These are phyloP conservation scores for Elachura formosa DNA, from an alignment of 2,113 vertebrate species.

Conservation along the genomic window DNA sequence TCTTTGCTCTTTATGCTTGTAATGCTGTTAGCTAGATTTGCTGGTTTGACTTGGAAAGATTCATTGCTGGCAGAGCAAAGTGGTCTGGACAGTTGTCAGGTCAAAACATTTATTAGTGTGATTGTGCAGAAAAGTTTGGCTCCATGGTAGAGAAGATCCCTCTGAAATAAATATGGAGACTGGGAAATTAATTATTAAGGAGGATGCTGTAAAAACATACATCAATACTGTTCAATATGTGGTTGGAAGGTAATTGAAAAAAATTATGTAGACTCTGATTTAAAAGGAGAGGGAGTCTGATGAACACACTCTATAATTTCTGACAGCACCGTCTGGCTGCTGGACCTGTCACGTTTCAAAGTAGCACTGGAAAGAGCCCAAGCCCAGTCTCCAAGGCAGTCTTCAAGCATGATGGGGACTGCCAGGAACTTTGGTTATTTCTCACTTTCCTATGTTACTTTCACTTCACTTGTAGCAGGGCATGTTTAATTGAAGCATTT, in stretches of 20 bases:
- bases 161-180: conserved; percentile 20
- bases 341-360: not conserved
- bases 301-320: not conserved
- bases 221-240: conserved; percentile 54
- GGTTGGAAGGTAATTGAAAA: conserved; percentile 59
- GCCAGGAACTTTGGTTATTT: not conserved
- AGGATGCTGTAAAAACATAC: conserved; percentile 43
- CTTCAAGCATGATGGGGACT: not conserved
- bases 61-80: not conserved
- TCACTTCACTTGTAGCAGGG: not conserved
- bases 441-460: not conserved
- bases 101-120: not conserved
- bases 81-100: not conserved
- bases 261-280: conserved; percentile 39
- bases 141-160: conserved; percentile 15
- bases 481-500: not conserved
- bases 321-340: not conserved
- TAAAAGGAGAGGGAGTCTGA: conserved; percentile 43
- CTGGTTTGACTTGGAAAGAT: not conserved
- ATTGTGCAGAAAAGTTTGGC: conserved; percentile 14
- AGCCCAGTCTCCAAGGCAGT: not conserved
- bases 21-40: not conserved
- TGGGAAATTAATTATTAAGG: conserved; percentile 58
- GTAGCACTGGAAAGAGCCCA: not conserved
- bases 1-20: not conserved